Evolutionary conservation across 2,797 vertebrate genomes (phyloP), one percentile per base, ranked within the genome.

Genomic region (Dendrocincla tyrannina): DNA sequence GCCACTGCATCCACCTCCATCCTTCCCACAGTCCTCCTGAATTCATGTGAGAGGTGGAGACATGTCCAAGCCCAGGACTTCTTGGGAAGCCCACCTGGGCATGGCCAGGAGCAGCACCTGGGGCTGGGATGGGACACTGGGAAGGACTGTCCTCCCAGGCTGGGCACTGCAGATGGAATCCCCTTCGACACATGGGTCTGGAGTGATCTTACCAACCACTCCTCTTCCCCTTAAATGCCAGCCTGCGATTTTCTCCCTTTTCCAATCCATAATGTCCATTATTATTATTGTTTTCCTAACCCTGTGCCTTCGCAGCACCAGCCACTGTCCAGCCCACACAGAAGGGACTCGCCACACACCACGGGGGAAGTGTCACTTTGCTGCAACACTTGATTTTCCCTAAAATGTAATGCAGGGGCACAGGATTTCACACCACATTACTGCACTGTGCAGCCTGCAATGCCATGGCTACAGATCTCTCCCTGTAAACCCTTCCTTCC

Each of bases 21-120:
- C 55, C 62, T 77, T 46, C 18, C 39, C 11, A 3, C 22, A 55
- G 37, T 32, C 22, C 64, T 41, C 39, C 59, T 2, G 17, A 11
- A 4, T 5, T 22, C 11, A 0, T 3, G n/a, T 0, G 4, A 59
- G 44, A 37, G 3, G 2, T 23, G n/a, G 24, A 50, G 68, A 33
- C 1, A 7, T 14, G 17, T 3, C 0, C 0, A 3, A 20, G 33
- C 3, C n/a, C 39, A 20, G 30, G 0, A 0, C 1, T 33, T 37
- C 8, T 50, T 35, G 81, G 64, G 32, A 77, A 76, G 14, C 22
- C n/a, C 73, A 32, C 23, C n/a, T 1, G 14, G 59, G 46, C 39
- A 80, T 19, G 50, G 12, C 2, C 5, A 20, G 70, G 27, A 73
- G n/a, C 63, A 35, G 63, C 44, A 13, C 2, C 53, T 17, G 0